Conservation (phyloP, 1,140 invertebrate species). For the Macrosteles quadrilineatus region DNA sequence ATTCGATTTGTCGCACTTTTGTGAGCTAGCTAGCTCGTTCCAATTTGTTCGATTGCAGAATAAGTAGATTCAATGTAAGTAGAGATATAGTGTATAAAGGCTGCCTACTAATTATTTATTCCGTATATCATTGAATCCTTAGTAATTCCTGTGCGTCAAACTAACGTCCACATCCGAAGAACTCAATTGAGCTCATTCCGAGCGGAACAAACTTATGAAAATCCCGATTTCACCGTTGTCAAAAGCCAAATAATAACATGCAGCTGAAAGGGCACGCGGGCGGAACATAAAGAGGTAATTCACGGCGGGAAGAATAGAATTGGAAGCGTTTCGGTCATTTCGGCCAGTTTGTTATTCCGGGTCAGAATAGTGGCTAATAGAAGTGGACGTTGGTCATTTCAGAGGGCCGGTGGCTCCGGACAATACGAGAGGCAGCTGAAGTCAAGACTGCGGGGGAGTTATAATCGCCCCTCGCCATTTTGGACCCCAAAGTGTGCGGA, state of each 20-base stretch:
- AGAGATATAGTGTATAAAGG: too few species aligned
- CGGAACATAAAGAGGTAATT: background rate
- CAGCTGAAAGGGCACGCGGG: background rate
- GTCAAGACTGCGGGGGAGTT: background rate
- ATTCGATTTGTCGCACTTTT: too few species aligned
- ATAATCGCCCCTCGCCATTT: background rate
- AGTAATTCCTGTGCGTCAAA: too few species aligned
- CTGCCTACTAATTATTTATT: too few species aligned
- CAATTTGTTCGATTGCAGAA: too few species aligned
- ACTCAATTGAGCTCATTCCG: background rate
- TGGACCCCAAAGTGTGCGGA: background rate
- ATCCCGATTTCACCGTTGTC: background rate
- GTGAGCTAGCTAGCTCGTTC: too few species aligned
- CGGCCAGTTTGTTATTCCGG: background rate
- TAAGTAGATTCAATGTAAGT: too few species aligned
- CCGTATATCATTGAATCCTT: too few species aligned
- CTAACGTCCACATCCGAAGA: too few species aligned
- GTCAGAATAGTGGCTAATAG: conserved; percentile 16
- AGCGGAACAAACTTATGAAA: background rate
- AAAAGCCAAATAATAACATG: background rate
- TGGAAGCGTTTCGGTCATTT: too few species aligned
- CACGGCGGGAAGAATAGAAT: background rate
- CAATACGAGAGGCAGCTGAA: background rate
- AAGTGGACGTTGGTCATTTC: conserved; percentile 14
- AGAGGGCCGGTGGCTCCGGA: conserved; percentile 4